Evolutionary conservation across 2,888 invertebrate species (phyloP).

Genomic region (Cepaea hortensis): DNA sequence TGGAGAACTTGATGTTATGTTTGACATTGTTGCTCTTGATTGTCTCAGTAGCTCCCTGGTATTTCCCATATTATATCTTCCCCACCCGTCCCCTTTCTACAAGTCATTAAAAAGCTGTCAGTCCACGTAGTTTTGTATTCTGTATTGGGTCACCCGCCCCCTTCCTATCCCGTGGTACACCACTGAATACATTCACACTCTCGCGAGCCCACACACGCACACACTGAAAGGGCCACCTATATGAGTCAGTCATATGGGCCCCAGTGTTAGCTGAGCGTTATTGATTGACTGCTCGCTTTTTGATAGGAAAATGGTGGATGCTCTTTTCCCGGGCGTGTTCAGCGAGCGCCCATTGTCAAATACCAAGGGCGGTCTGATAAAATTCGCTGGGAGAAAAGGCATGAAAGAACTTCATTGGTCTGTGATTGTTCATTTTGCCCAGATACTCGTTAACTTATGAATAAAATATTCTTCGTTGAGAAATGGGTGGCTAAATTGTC

Average conservation of each 20-base stretch:
- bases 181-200: too few species aligned
- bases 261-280: neutral
- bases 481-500: too few species aligned
- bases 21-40: neutral
- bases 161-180: too few species aligned
- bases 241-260: neutral
- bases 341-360: neutral
- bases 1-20: too few species aligned
- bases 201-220: too few species aligned
- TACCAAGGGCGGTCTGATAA: neutral
- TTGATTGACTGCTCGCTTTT: neutral
- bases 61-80: neutral
- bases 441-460: neutral
- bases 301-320: neutral
- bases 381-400: neutral
- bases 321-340: neutral
- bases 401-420: neutral
- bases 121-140: too few species aligned
- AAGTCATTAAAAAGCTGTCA: too few species aligned
- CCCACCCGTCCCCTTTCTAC: slow-evolving; percentile 7
- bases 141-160: too few species aligned
- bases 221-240: too few species aligned
- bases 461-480: too few species aligned
- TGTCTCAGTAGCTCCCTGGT: neutral
- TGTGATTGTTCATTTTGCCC: neutral